Evolutionary conservation across 2,113 vertebrate species (phyloP).

Genomic region (Nibea coibor): DNA sequence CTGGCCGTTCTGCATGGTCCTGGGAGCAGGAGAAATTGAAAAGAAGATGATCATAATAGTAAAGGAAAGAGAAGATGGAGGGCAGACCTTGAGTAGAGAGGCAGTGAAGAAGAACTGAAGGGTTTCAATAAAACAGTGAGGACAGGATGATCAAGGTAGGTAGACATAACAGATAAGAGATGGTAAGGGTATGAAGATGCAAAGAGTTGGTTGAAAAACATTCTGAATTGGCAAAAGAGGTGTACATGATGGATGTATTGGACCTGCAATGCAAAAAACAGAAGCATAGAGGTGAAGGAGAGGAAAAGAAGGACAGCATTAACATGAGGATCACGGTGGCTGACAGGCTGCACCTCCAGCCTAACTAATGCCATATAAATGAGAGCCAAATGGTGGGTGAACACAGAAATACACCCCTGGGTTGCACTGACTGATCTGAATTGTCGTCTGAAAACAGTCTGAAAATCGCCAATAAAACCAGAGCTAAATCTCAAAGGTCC

Average conservation of each 20-base stretch:
- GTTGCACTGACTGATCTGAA: constrained; percentile 15
- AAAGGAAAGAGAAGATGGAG: neutral
- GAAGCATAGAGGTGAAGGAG: constrained; percentile 16
- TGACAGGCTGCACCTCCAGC: constrained; percentile 18
- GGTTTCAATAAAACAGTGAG: constrained; percentile 3
- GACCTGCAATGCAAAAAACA: constrained; percentile 1
- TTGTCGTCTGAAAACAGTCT: constrained; percentile 11
- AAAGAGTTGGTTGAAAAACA: constrained; percentile 5
- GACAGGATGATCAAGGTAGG: neutral
- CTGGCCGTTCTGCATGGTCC: constrained; percentile 78
- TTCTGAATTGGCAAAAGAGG: neutral
- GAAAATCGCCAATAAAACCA: constrained; percentile 22
- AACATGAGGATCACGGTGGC: constrained; percentile 14
- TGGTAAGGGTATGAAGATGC: neutral
- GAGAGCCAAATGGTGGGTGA: constrained; percentile 25
- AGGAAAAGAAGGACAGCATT: constrained; percentile 14
- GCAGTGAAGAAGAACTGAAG: constrained; percentile 2
- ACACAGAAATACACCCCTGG: constrained; percentile 6
- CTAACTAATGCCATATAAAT: constrained; percentile 45
- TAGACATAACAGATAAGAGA: neutral
- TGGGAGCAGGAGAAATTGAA: constrained; percentile 46
- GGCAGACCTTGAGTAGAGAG: neutral
- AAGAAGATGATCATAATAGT: neutral
- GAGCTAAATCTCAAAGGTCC: constrained; percentile 19
- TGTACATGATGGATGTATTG: constrained; percentile 31